A percentile compares a stretch with the other conserved stretches of the same genome.
These are phyloP conservation scores for Heterochromis multidens DNA, from an alignment of 2,113 vertebrate genomes.

Conservation along the genomic window DNA sequence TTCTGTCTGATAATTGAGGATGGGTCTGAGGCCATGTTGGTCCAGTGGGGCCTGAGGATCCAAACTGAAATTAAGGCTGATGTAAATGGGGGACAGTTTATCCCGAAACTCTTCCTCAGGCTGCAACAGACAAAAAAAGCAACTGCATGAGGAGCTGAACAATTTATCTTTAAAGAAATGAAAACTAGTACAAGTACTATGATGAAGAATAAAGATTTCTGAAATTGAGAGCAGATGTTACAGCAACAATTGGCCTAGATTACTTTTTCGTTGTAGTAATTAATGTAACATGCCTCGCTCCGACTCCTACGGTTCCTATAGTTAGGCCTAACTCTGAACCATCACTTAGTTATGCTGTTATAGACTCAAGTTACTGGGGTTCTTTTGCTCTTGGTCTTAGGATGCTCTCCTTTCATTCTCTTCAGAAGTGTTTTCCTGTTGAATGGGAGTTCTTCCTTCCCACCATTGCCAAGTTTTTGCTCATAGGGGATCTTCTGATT, in stretches of 20 bases:
- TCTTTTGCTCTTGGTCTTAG: not conserved
- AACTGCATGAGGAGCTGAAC: not conserved
- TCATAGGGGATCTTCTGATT: not conserved
- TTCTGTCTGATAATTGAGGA: slow-evolving; percentile 82
- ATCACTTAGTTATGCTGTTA: not conserved
- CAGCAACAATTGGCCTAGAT: not conserved
- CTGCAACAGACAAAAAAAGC: slow-evolving; percentile 62
- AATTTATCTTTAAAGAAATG: not conserved
- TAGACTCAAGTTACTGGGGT: not conserved
- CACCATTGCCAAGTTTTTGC: not conserved
- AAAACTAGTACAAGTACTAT: not conserved
- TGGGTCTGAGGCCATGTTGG: slow-evolving; percentile 77
- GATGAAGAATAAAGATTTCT: not conserved
- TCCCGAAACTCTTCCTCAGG: slow-evolving; percentile 88
- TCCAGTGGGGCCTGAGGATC: slow-evolving; percentile 76
- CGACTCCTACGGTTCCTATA: too few species aligned
- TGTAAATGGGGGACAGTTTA: slow-evolving; percentile 86
- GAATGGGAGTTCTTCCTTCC: not conserved
- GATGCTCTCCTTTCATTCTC: not conserved
- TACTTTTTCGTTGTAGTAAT: not conserved
- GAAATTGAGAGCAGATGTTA: slow-evolving; percentile 28
- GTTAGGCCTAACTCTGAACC: not conserved
- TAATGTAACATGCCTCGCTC: not conserved
- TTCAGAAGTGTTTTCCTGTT: not conserved
- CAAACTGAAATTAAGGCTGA: slow-evolving; percentile 87